Base-by-base conservation (phyloP, 2,113 vertebrate species). In the Ophiodon elongatus region DNA sequence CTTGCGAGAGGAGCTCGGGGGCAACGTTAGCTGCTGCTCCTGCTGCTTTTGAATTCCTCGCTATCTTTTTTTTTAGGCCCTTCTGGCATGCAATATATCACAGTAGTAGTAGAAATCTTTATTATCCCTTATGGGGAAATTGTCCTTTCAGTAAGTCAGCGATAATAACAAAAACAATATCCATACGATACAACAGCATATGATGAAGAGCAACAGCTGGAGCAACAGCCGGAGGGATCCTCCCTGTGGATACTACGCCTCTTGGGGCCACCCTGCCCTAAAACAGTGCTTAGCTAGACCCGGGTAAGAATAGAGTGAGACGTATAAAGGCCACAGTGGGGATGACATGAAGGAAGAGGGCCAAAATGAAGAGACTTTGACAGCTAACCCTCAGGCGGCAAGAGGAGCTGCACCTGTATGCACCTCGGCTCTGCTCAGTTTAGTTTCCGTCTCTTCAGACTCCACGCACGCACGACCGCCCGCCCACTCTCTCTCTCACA, bases 401-500 rank as follows among this genome's bases (percentile, higher is more conserved):
- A 79, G 83, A 85, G 56, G 77, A 90, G 83, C 83, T 88, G 86
- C 89, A 93, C 93, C 88, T 91, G 89, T 76, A 84, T 80, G 84
- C 84, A 86, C 79, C 79, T 80, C 35, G 11, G 80, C 80, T 83
- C 84, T 83, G 56, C 70, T 92, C 79, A 73, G 80, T 84, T 81
- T 80, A 80, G 80, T 73, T 84, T 79, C 77, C 19, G n/a, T 35
- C 78, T 85, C 65, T 31, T 79, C 63, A 64, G 77, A 83, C 73
- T 84, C 73, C 63, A 1, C 39, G 56, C 62, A 68, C 83, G 79
- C 50, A 65, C 62, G 64, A 84, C 80, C 39, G 63, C 62, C 65
- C 85, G n/a, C n/a, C n/a, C n/a, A n/a, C n/a, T n/a, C n/a, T n/a
- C n/a, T n/a, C n/a, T n/a, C n/a, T n/a, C n/a, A n/a, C n/a, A n/a